phyloP scores from a whole-genome alignment of 2,888 invertebrate genomes.

The Oscheius sp. region DNA sequence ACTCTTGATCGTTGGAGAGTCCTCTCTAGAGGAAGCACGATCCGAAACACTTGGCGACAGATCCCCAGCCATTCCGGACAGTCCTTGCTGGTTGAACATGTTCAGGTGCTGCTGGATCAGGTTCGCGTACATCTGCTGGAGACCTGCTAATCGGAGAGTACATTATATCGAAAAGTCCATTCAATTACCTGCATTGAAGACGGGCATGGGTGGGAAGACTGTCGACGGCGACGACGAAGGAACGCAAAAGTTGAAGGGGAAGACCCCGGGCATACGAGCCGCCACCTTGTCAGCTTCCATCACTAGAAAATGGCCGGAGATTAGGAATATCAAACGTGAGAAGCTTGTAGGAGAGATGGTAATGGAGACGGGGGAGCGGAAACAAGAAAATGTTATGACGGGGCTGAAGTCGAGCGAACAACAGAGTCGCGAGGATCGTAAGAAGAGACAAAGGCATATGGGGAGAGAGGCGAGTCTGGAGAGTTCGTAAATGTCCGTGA shows the following conservation, averaged over 20 bases:
- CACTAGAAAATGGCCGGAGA: background rate
- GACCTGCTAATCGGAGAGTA: background rate
- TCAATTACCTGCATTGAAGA: constrained; percentile 37
- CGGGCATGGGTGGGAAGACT: constrained; percentile 48
- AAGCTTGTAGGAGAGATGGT: background rate
- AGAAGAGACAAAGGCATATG: background rate
- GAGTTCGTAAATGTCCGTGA: background rate
- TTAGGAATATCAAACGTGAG: constrained; percentile 4
- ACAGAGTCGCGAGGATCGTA: constrained; percentile 1
- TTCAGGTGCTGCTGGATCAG: constrained; percentile 47
- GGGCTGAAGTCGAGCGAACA: background rate
- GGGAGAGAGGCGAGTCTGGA: too few relatives aligned
- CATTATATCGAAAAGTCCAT: background rate
- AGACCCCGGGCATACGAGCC: constrained; percentile 41
- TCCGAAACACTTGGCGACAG: constrained; percentile 43
- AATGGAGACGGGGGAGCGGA: constrained; percentile 13
- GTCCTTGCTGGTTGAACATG: constrained; percentile 38
- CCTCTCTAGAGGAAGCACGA: constrained; percentile 50
- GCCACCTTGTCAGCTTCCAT: constrained; percentile 46
- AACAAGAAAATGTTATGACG: constrained; percentile 9
- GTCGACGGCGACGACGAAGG: constrained; percentile 48
- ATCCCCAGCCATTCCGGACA: constrained; percentile 4
- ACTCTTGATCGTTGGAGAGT: constrained; percentile 50
- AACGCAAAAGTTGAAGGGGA: constrained; percentile 42
- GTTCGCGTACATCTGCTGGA: constrained; percentile 39